phyloP scores from a whole-genome alignment of 2,888 invertebrate genomes.

The Pilophorus perplexus region DNA sequence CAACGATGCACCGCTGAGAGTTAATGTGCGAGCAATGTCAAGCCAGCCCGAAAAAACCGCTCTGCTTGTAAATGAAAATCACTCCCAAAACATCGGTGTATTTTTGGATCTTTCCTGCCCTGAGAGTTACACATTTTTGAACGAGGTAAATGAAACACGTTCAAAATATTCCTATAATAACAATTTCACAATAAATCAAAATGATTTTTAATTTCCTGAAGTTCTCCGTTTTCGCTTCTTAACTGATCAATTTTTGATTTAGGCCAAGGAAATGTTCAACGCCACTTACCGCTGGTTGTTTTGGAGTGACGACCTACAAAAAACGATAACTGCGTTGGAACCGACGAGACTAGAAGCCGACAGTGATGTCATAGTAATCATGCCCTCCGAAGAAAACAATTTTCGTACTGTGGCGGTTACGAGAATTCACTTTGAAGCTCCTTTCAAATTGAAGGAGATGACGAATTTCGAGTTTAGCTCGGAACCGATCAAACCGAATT shows the following conservation, averaged over 20 bases:
- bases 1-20: no score
- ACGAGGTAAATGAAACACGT: conserved; percentile 27
- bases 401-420: neutral
- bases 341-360: conserved; percentile 39
- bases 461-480: no score
- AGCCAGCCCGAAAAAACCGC: no score
- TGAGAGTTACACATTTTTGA: conserved; percentile 12
- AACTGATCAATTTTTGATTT: no score
- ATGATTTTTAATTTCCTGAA: neutral
- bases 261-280: conserved; percentile 23
- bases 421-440: neutral
- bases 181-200: neutral
- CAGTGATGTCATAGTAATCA: conserved; percentile 38
- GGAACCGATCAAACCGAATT: conserved; percentile 8
- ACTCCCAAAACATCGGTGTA: conserved; percentile 35
- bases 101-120: conserved; percentile 40
- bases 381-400: no score
- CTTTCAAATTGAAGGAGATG: no score
- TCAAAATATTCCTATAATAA: neutral
- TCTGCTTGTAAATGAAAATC: no score
- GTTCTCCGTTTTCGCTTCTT: no score
- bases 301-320: conserved; percentile 14
- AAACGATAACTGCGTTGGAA: conserved; percentile 3
- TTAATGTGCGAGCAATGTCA: neutral
- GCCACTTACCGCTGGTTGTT: conserved; percentile 32